Evolutionary conservation across 2,113 vertebrate genomes (phyloP).

Genomic region (Equus quagga): DNA sequence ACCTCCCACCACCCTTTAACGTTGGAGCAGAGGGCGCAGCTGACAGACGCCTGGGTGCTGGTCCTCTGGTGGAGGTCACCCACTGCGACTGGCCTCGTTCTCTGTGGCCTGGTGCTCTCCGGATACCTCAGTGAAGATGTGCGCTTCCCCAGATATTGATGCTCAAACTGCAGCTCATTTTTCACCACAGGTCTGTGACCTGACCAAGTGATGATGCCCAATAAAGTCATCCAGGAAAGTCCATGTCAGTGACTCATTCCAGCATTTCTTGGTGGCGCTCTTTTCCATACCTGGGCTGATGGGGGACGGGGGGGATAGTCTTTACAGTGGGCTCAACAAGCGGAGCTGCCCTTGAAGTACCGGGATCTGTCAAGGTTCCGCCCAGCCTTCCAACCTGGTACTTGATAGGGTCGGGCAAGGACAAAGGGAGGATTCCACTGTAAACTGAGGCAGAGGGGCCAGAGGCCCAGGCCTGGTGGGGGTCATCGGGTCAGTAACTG

Average conservation of each 20-base stretch:
- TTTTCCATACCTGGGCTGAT: background rate
- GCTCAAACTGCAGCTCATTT: background rate
- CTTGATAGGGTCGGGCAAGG: fast-evolving
- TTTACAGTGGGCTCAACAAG: background rate
- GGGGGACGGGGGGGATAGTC: fast-evolving
- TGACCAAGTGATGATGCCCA: fast-evolving
- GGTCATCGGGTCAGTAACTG: background rate
- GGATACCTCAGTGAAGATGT: background rate
- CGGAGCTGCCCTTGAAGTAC: background rate
- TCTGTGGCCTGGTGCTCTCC: background rate
- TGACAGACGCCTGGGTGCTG: no score
- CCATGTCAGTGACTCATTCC: background rate
- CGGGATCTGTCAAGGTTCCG: background rate
- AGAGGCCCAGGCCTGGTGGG: no score
- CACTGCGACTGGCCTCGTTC: background rate
- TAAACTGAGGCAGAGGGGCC: background rate
- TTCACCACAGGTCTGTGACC: background rate
- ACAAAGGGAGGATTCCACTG: background rate
- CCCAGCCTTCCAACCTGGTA: background rate
- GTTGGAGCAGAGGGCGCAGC: background rate
- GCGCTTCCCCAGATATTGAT: fast-evolving
- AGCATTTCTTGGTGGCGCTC: background rate
- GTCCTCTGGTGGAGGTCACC: background rate
- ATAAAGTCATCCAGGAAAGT: conserved; percentile 10
- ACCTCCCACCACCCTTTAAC: background rate